Evolutionary conservation across 2,113 vertebrate species (phyloP).

Genomic region (Thryonomys swinderianus): DNA sequence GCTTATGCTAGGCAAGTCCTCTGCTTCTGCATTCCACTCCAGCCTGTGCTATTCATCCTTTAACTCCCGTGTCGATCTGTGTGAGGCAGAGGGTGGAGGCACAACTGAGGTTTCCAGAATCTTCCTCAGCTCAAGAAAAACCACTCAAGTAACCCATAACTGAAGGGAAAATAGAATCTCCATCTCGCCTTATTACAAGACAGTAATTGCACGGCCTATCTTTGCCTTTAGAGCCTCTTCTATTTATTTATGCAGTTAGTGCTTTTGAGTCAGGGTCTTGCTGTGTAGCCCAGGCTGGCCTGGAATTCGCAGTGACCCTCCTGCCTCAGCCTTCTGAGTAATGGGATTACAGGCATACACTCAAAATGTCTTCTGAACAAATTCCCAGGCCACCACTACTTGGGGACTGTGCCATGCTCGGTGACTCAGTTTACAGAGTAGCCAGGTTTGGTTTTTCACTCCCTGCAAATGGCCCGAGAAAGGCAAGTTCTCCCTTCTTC

Average conservation of each 20-base stretch:
- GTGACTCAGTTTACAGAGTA: background rate
- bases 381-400: background rate
- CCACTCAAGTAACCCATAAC: background rate
- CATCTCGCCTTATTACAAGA: fast-evolving
- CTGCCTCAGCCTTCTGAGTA: background rate
- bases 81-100: background rate
- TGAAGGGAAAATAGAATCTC: fast-evolving
- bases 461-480: background rate
- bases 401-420: no score
- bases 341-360: background rate
- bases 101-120: background rate
- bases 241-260: background rate
- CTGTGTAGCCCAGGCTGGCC: background rate
- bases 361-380: background rate
- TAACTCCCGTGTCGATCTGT: background rate
- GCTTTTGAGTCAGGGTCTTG: background rate
- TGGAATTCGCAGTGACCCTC: background rate
- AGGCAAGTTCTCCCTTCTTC: background rate
- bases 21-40: background rate
- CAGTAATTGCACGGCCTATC: fast-evolving
- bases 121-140: background rate
- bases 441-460: background rate
- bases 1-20: background rate
- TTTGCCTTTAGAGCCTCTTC: background rate
- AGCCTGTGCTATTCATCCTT: background rate